Conservation (phyloP, 2,797 vertebrate species). For the Propithecus perrieri region DNA sequence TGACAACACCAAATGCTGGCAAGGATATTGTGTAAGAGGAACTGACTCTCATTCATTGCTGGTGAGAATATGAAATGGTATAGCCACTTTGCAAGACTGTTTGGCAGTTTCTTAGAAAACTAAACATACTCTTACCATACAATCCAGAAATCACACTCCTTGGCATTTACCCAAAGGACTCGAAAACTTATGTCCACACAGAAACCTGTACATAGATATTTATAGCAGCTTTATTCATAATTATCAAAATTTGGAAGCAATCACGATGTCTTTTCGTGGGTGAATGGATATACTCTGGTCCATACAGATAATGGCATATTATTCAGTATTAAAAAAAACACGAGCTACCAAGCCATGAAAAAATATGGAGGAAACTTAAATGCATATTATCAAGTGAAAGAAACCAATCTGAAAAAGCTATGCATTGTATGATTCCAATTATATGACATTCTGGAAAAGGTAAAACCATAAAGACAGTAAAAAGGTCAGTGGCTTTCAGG, state of each 20-base stretch:
- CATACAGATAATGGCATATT: not conserved
- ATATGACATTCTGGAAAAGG: not conserved
- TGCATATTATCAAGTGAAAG: not conserved
- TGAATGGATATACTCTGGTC: not conserved
- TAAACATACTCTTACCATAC: not conserved
- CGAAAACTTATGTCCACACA: not conserved
- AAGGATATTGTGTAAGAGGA: not conserved
- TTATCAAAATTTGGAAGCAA: not conserved
- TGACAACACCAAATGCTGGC: not conserved
- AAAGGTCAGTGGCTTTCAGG: not conserved
- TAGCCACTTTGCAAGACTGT: not conserved
- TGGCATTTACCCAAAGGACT: not conserved
- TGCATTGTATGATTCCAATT: not conserved
- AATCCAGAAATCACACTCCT: not conserved
- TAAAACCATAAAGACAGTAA: not conserved
- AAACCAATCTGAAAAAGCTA: not conserved
- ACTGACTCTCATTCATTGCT: not conserved
- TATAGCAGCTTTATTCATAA: not conserved
- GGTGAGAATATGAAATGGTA: not conserved
- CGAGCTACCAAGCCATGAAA: not conserved
- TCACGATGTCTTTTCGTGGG: not conserved
- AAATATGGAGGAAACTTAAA: not conserved
- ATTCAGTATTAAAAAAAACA: not conserved
- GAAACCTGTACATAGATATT: not conserved
- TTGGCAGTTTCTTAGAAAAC: not conserved